phyloP scores from a whole-genome alignment of 2,113 vertebrate genomes.

The Thamnaconus septentrionalis region DNA sequence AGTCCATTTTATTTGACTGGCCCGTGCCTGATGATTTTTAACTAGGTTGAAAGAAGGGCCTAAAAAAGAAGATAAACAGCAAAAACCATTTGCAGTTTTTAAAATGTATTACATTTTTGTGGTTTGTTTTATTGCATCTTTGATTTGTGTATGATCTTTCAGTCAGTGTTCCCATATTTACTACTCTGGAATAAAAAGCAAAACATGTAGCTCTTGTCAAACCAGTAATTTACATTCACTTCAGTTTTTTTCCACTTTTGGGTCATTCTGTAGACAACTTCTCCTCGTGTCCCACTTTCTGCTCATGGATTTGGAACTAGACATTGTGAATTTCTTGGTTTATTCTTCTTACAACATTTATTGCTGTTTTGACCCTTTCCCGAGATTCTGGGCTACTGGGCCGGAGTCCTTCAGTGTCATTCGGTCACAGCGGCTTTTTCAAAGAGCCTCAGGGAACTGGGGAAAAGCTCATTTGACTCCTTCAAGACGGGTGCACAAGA shows the following conservation, averaged over 20 bases:
- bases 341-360: too few relatives aligned
- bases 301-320: too few relatives aligned
- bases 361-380: too few relatives aligned
- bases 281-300: too few relatives aligned
- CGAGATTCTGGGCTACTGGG: slow-evolving; percentile 44
- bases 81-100: slow-evolving; percentile 51
- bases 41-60: slow-evolving; percentile 39
- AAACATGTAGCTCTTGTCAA: slow-evolving; percentile 64
- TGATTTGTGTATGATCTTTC: slow-evolving; percentile 61
- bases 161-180: slow-evolving; percentile 68
- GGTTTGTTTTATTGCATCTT: slow-evolving; percentile 42
- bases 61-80: slow-evolving; percentile 47
- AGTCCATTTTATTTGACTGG: slow-evolving; percentile 57
- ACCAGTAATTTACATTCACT: too few relatives aligned
- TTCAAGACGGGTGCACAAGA: slow-evolving; percentile 63
- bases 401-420: slow-evolving; percentile 34
- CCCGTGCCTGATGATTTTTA: slow-evolving; percentile 28
- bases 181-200: slow-evolving; percentile 76
- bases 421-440: slow-evolving; percentile 58
- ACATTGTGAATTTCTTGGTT: too few relatives aligned
- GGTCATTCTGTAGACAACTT: too few relatives aligned
- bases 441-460: slow-evolving; percentile 63
- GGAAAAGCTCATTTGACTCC: slow-evolving; percentile 60
- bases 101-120: slow-evolving; percentile 56
- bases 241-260: too few relatives aligned